phyloP scores from a whole-genome alignment of 2,113 vertebrate genomes.

The Hippocampus mohnikei region DNA sequence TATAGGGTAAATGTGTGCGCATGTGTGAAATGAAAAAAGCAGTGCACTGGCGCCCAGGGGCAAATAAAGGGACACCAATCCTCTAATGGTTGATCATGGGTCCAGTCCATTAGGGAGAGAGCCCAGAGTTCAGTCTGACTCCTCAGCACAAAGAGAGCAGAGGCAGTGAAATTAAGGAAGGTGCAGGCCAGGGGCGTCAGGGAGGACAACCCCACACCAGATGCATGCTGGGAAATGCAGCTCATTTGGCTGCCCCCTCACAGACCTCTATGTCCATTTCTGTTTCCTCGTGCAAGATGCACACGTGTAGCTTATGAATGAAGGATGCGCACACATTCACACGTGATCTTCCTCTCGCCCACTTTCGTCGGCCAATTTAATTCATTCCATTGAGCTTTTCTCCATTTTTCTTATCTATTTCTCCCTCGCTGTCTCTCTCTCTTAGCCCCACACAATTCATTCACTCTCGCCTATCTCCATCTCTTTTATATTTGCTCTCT shows the following conservation, averaged over 20 bases:
- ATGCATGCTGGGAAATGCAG: slow-evolving; percentile 64
- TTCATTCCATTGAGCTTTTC: slow-evolving; percentile 67
- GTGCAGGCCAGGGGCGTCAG: slow-evolving; percentile 61
- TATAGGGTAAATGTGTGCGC: neutral
- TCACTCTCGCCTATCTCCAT: slow-evolving; percentile 64
- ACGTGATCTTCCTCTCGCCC: slow-evolving; percentile 42
- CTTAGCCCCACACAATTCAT: slow-evolving; percentile 50
- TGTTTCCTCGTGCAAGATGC: slow-evolving; percentile 38
- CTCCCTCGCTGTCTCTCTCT: slow-evolving; percentile 55
- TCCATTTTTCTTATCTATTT: slow-evolving; percentile 69
- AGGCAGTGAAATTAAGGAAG: slow-evolving; percentile 66
- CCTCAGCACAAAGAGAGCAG: slow-evolving; percentile 38
- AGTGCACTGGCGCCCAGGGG: slow-evolving; percentile 49
- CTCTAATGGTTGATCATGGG: slow-evolving; percentile 69
- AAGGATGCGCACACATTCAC: slow-evolving; percentile 19
- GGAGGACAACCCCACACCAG: slow-evolving; percentile 56
- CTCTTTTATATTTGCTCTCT: slow-evolving; percentile 63
- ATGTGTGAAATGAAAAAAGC: slow-evolving; percentile 32
- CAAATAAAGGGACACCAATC: slow-evolving; percentile 59
- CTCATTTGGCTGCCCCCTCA: slow-evolving; percentile 13
- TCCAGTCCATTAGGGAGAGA: slow-evolving; percentile 71
- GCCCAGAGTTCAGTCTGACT: slow-evolving; percentile 63
- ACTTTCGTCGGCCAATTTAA: slow-evolving; percentile 66
- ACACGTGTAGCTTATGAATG: slow-evolving; percentile 32
- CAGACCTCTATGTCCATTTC: slow-evolving; percentile 38